phyloP scores from a whole-genome alignment of 2,797 vertebrate genomes.

The Pogonophryne albipinna region DNA sequence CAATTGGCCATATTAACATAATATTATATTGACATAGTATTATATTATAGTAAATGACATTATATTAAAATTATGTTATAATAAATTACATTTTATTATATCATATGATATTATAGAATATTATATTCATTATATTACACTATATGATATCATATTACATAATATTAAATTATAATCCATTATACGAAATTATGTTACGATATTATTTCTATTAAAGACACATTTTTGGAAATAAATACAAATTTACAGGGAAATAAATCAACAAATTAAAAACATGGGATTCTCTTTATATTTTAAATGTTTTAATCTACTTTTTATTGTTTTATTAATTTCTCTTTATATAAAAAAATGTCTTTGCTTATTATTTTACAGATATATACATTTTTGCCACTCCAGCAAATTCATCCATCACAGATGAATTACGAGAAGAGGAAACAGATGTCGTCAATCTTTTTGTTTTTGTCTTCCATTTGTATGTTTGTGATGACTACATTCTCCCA shows the following conservation, averaged over 20 bases:
- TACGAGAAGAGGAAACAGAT: neutral
- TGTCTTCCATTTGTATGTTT: neutral
- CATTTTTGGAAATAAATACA: too few relatives aligned
- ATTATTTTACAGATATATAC: too few relatives aligned
- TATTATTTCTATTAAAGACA: neutral
- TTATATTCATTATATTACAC: neutral
- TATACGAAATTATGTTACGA: neutral
- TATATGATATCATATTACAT: neutral
- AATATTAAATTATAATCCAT: neutral
- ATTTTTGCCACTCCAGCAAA: neutral
- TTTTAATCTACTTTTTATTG: neutral
- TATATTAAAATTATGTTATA: neutral
- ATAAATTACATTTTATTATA: neutral
- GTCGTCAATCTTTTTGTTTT: neutral
- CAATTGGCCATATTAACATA: too few relatives aligned
- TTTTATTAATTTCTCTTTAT: neutral
- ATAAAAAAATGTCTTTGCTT: too few relatives aligned
- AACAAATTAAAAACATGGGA: too few relatives aligned
- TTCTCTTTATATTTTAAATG: neutral
- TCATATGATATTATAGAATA: neutral
- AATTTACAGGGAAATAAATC: too few relatives aligned
- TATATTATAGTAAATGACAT: neutral
- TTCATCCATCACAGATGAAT: neutral
- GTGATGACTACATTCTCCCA: neutral
- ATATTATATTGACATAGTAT: too few relatives aligned